Evolutionary conservation across 2,797 vertebrate genomes (phyloP).

Genomic region (Sitta carolinensis): DNA sequence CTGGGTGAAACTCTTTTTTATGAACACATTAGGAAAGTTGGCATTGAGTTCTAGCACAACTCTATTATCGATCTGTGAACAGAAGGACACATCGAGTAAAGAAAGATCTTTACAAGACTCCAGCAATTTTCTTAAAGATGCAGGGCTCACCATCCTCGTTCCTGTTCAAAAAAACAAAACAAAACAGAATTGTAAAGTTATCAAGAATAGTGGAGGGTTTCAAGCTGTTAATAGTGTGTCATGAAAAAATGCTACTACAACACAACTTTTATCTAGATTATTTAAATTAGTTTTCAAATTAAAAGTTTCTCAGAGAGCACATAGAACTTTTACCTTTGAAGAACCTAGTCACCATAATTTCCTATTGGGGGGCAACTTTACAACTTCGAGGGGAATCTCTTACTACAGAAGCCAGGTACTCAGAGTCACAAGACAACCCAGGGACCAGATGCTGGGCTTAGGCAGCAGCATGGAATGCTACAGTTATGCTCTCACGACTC

Average conservation of each 20-base stretch:
- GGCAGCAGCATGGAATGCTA: background rate
- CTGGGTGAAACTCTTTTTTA: slow-evolving; percentile 98
- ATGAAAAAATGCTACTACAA: background rate
- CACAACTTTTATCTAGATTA: background rate
- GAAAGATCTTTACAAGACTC: slow-evolving; percentile 89
- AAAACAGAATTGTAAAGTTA: background rate
- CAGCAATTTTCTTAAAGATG: slow-evolving; percentile 91
- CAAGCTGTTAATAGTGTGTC: background rate
- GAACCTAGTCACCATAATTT: background rate
- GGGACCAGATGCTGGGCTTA: background rate
- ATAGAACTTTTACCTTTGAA: background rate
- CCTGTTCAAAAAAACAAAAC: slow-evolving; percentile 77
- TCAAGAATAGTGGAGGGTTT: background rate
- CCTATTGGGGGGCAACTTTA: background rate
- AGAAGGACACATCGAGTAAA: slow-evolving; percentile 97
- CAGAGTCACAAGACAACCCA: background rate
- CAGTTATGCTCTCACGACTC: background rate
- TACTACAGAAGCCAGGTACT: background rate
- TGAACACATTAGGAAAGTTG: slow-evolving; percentile 90
- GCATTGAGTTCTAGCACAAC: slow-evolving; percentile 88
- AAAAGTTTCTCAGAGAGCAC: background rate
- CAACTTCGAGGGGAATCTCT: background rate
- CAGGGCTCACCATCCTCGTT: slow-evolving; percentile 90
- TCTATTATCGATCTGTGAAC: slow-evolving; percentile 93
- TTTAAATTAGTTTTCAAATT: background rate